These are phyloP conservation scores for Phoxinus dragarum DNA, from an alignment of 2,797 vertebrate genomes.

Conservation along the genomic window DNA sequence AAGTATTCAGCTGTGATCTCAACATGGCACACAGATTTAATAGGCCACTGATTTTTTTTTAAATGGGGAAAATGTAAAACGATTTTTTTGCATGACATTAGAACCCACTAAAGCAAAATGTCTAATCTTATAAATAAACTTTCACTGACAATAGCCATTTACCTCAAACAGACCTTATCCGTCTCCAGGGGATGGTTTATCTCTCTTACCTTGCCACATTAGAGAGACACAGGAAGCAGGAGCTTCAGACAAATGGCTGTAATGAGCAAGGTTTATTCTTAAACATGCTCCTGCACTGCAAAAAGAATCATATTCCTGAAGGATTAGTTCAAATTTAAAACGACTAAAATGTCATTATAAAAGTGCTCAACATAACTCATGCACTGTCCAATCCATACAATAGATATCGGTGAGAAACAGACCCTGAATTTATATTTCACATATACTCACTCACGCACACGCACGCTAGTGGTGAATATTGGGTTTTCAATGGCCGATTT, in stretches of 20 bases:
- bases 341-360: background rate
- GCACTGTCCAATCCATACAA: background rate
- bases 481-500: too few relatives aligned
- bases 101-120: background rate
- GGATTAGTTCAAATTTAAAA: slow-evolving; percentile 1
- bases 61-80: background rate
- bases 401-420: background rate
- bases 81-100: background rate
- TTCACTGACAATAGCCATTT: slow-evolving; percentile 1
- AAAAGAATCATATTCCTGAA: background rate
- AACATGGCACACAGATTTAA: background rate
- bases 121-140: slow-evolving; percentile 8
- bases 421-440: background rate
- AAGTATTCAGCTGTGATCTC: background rate
- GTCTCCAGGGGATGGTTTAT: slow-evolving; percentile 26
- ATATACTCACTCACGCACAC: too few relatives aligned
- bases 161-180: slow-evolving; percentile 3
- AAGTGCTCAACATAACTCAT: background rate
- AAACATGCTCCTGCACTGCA: background rate
- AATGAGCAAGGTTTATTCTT: slow-evolving; percentile 2
- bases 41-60: background rate
- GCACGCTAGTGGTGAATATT: too few relatives aligned
- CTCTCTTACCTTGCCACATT: slow-evolving; percentile 2
- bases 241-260: slow-evolving; percentile 7
- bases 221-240: background rate